Percentiles rank a stretch among this genome's conserved stretches.
These are phyloP conservation scores for Eupristina koningsbergeri DNA, from an alignment of 1,140 invertebrate genomes.

Conservation along the genomic window DNA sequence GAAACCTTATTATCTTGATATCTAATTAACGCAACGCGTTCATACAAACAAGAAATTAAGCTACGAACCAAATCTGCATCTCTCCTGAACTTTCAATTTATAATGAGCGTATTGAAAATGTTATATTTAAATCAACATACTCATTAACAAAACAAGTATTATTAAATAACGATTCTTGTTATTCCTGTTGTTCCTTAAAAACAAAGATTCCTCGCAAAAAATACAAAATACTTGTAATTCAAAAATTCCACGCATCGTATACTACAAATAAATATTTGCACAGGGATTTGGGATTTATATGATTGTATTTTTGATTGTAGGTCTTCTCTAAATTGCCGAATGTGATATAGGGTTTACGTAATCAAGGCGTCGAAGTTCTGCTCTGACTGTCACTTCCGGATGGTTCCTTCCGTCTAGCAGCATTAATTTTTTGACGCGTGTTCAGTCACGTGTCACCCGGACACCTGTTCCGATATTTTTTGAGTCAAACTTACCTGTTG, in stretches of 20 bases:
- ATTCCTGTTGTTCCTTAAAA: not conserved
- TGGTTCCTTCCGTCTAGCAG: conserved; percentile 38
- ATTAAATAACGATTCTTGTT: too few species aligned
- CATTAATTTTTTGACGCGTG: conserved; percentile 41
- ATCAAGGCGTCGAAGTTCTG: conserved; percentile 27
- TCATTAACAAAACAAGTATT: not conserved
- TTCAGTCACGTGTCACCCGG: conserved; percentile 25
- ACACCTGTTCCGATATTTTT: conserved; percentile 12
- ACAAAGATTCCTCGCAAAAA: not conserved
- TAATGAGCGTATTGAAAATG: not conserved
- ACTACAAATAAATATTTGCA: not conserved
- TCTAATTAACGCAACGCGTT: not conserved
- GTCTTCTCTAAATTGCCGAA: not conserved
- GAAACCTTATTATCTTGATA: not conserved
- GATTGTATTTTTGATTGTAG: not conserved
- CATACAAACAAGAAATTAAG: not conserved
- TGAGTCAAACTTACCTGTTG: not conserved
- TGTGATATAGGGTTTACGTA: not conserved
- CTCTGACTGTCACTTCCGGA: conserved; percentile 12
- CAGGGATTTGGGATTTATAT: not conserved
- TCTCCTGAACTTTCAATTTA: not conserved
- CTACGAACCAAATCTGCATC: not conserved
- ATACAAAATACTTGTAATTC: not conserved
- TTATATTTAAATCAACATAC: not conserved
- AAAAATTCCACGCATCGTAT: not conserved